Conservation (phyloP, 2,113 vertebrate species). For the Gavialis gangeticus region DNA sequence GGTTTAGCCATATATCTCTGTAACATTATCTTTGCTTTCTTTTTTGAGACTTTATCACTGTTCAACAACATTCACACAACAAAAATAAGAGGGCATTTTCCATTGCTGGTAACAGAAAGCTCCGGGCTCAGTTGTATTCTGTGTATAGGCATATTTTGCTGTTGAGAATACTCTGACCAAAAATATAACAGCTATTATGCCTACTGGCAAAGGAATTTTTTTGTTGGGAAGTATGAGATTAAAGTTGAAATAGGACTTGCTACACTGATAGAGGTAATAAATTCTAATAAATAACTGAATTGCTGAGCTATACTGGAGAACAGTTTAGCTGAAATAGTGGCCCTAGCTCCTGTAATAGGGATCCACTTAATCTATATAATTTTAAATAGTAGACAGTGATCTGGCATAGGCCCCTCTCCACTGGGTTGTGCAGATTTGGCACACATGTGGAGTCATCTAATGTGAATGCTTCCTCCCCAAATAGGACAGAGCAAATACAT, state of each 20-base stretch:
- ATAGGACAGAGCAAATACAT: neutral
- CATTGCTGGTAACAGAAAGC: constrained; percentile 11
- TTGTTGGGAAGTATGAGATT: neutral
- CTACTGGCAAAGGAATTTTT: neutral
- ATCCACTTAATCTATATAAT: neutral
- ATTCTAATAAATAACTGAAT: neutral
- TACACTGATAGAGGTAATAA: neutral
- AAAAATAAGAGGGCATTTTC: constrained; percentile 4
- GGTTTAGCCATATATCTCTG: constrained; percentile 51
- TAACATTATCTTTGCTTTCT: constrained; percentile 43
- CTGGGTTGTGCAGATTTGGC: neutral
- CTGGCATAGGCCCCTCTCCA: neutral
- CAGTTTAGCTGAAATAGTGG: neutral
- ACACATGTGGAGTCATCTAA: neutral
- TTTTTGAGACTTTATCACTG: constrained; percentile 43
- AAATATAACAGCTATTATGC: neutral
- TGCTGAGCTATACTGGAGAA: neutral
- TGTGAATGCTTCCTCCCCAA: neutral
- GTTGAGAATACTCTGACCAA: neutral
- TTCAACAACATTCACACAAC: neutral
- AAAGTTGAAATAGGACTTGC: neutral
- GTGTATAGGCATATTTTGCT: neutral
- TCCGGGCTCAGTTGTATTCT: constrained; percentile 49
- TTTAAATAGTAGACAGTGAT: neutral
- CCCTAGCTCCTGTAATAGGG: neutral